Base-by-base conservation (phyloP, 2,797 vertebrate genomes). In the Rhinella marina region DNA sequence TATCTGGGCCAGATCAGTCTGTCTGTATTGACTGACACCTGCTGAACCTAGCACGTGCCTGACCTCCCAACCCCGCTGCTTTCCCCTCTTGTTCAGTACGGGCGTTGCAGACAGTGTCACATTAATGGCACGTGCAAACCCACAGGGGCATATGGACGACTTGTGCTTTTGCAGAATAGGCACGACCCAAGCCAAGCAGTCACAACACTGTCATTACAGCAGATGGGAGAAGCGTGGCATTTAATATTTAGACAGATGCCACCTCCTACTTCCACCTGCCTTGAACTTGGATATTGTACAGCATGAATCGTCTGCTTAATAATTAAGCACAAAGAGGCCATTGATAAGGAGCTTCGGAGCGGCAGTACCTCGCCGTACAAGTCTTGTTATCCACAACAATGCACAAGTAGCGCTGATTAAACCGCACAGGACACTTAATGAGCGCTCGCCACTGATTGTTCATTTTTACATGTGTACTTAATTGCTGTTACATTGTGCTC, bases 211-310 rank as follows among this genome's bases (percentile, higher is more conserved):
- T 94, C 94, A 92, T 93, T 91, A 92, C 93, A 90, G 94, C 95
- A 96, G 95, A 96, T 96, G 95, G 95, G 94, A 92, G 93, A 95
- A 96, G 95, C 95, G 94, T 94, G 95, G 95, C 94, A 95, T 96
- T 95, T 94, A 95, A 94, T 95, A 94, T 95, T 94, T 95, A 95
- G 94, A 95, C 95, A 96, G 95, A 96, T 96, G 95, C 95, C 94
- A 94, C 94, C 94, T 95, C 94, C 94, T 94, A 94, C 92, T 93
- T 94, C 95, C 95, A 96, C 95, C 95, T 96, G 95, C 95, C 95
- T 96, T 93, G 92, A 95, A 96, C 95, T 96, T 95, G 95, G 95
- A 95, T 93, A 92, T 94, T 92, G 95, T 93, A 94, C 95, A 95
- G 94, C 94, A 92, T 68, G 94, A 93, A 93, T 94, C 93, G 95